phyloP scores from a whole-genome alignment of 2,113 vertebrate species.

The Jacana jacana region DNA sequence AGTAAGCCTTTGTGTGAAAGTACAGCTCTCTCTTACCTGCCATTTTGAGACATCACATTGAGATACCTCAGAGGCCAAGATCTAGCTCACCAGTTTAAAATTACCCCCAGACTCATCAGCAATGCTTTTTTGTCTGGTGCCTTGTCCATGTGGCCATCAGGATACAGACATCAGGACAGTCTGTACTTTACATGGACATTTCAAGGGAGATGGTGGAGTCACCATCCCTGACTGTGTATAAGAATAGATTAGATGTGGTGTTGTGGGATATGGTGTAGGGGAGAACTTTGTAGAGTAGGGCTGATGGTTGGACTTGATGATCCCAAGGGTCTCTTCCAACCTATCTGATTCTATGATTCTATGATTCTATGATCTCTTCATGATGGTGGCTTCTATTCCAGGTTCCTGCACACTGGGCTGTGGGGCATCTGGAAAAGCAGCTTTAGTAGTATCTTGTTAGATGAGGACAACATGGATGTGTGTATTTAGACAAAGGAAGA shows the following conservation, averaged over 20 bases:
- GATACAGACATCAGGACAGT: background rate
- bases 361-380: too few species aligned
- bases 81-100: background rate
- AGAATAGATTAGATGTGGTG: too few species aligned
- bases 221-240: too few species aligned
- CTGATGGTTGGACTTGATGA: too few species aligned
- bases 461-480: background rate
- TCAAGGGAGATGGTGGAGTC: too few species aligned
- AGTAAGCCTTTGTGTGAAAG: background rate
- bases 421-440: background rate
- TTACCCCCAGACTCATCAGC: background rate
- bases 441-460: background rate
- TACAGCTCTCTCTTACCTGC: background rate
- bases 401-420: background rate
- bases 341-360: too few species aligned
- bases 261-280: too few species aligned
- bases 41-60: background rate
- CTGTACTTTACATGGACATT: background rate
- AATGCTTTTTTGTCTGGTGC: background rate
- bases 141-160: background rate
- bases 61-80: background rate
- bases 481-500: background rate
- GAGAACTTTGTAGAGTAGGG: too few species aligned
- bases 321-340: too few species aligned
- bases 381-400: background rate